These are phyloP conservation scores for Pachyuromys duprasi DNA, from an alignment of 2,797 vertebrate species.

Conservation along the genomic window DNA sequence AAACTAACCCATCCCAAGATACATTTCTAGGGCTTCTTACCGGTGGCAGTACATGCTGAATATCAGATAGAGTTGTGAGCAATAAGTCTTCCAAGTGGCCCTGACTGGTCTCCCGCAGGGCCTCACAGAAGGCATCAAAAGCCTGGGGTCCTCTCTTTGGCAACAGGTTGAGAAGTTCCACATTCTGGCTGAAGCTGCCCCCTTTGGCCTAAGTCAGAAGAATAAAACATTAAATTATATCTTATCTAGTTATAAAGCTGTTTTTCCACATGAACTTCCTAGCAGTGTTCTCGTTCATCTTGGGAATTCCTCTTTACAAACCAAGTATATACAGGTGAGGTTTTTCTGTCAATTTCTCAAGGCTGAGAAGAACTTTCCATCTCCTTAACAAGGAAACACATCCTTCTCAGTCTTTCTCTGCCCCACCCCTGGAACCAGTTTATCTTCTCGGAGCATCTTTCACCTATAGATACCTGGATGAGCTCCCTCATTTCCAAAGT, in stretches of 20 bases:
- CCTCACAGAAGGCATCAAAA: slow-evolving; percentile 93
- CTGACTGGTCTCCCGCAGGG: slow-evolving; percentile 93
- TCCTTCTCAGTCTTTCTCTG: background rate
- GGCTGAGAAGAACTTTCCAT: background rate
- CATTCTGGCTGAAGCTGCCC: slow-evolving; percentile 87
- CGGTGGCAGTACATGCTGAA: slow-evolving; percentile 65
- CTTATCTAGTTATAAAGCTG: background rate
- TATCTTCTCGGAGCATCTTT: background rate
- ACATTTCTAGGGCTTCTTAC: slow-evolving; percentile 61
- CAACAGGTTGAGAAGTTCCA: slow-evolving; percentile 91
- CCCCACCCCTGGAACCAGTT: background rate
- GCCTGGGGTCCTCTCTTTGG: slow-evolving; percentile 95
- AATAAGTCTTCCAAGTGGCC: slow-evolving; percentile 92
- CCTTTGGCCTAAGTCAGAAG: slow-evolving; percentile 82
- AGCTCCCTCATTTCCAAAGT: slow-evolving; percentile 87
- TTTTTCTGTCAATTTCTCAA: background rate
- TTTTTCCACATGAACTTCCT: background rate
- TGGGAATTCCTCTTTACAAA: background rate
- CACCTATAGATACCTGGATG: slow-evolving; percentile 84
- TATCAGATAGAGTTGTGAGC: slow-evolving; percentile 78
- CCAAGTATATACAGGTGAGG: background rate
- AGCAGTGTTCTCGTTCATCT: background rate
- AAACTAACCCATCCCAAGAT: background rate
- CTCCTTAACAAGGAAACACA: background rate
- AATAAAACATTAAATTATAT: background rate